Evolutionary conservation across 2,113 vertebrate species (phyloP).

Genomic region (Podarcis muralis): DNA sequence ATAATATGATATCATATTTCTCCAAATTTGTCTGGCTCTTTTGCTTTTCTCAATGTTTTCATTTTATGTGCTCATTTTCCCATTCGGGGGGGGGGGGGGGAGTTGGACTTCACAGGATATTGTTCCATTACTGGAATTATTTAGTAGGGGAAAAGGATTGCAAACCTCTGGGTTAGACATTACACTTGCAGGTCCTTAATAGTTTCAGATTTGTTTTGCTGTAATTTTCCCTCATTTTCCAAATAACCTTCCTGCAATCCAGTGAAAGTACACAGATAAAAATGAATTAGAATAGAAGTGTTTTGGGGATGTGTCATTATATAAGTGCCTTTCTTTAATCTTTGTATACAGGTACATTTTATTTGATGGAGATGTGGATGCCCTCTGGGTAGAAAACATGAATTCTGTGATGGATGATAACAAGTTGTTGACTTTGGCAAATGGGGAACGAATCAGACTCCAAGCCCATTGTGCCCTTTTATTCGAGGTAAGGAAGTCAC

Average conservation of each 20-base stretch:
- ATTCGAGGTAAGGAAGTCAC: constrained; percentile 82
- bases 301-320: background rate
- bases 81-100: no score
- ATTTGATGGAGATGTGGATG: constrained; percentile 97
- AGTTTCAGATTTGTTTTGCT: background rate
- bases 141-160: background rate
- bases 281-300: background rate
- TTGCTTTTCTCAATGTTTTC: no score
- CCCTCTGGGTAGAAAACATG: constrained; percentile 99
- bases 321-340: background rate
- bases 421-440: constrained; percentile 92
- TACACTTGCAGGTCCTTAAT: background rate
- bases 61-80: no score
- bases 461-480: constrained; percentile 91
- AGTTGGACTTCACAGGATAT: background rate
- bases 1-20: no score
- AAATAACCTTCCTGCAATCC: background rate
- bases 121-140: background rate
- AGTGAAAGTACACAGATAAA: background rate
- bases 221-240: background rate
- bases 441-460: constrained; percentile 93
- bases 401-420: constrained; percentile 99
- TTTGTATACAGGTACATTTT: constrained; percentile 86
- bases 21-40: no score
- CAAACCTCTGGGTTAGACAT: background rate